These are phyloP conservation scores for Acromyrmex echinatior DNA, from an alignment of 1,140 invertebrate species.

Conservation along the genomic window DNA sequence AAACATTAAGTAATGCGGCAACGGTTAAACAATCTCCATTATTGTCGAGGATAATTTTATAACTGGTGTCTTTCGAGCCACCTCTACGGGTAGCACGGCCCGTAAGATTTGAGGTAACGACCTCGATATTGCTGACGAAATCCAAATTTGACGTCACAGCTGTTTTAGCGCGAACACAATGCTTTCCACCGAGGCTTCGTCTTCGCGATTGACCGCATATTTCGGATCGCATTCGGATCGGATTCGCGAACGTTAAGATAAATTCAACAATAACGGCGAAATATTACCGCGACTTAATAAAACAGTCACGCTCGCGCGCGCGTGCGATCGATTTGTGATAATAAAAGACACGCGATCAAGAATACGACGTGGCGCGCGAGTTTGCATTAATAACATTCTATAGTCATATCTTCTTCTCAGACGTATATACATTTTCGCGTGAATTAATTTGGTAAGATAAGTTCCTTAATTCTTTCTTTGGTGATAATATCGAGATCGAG, in stretches of 20 bases:
- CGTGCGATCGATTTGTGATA: too few relatives aligned
- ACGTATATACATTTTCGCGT: too few relatives aligned
- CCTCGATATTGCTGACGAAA: slow-evolving; percentile 41
- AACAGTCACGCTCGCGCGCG: too few relatives aligned
- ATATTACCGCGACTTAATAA: slow-evolving; percentile 24
- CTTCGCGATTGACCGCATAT: slow-evolving; percentile 36
- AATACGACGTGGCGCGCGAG: too few relatives aligned
- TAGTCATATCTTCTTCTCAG: too few relatives aligned
- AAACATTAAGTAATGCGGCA: neutral
- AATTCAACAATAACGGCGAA: slow-evolving; percentile 37
- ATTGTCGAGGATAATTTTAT: neutral
- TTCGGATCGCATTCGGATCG: slow-evolving; percentile 42
- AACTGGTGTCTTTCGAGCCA: neutral
- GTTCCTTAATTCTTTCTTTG: too few relatives aligned
- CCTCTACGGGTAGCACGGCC: neutral
- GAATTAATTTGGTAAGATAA: too few relatives aligned
- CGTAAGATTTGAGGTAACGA: slow-evolving; percentile 17
- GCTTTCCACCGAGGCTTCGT: neutral
- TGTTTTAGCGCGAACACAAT: slow-evolving; percentile 26
- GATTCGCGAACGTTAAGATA: slow-evolving; percentile 37
- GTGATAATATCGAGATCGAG: too few relatives aligned
- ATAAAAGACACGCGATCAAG: too few relatives aligned
- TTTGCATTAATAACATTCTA: too few relatives aligned
- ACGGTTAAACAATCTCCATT: neutral
- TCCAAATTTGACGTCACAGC: slow-evolving; percentile 46